phyloP scores from a whole-genome alignment of 2,888 invertebrate species.

The Biston stratarius region DNA sequence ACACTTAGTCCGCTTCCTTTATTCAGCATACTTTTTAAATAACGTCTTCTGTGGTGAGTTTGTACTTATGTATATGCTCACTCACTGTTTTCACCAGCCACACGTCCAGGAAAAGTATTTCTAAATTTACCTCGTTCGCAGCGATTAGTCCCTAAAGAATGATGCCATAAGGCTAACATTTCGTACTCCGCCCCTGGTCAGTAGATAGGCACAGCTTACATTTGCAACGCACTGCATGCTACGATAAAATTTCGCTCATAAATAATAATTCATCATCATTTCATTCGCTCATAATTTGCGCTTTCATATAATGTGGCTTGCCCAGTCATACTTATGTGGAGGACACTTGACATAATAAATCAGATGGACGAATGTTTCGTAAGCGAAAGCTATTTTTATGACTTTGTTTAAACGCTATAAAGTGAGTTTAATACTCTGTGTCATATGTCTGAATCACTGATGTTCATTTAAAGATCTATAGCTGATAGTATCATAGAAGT shows the following conservation, averaged over 20 bases:
- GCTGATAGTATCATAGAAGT: constrained; percentile 3
- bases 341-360: constrained; percentile 35
- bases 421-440: constrained; percentile 16
- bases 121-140: too few relatives aligned
- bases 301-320: constrained; percentile 39
- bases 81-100: not conserved
- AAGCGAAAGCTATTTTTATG: constrained; percentile 27
- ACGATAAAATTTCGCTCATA: constrained; percentile 41
- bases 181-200: not conserved
- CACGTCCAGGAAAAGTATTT: too few relatives aligned
- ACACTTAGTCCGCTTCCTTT: too few relatives aligned
- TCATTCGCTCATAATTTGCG: too few relatives aligned
- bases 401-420: constrained; percentile 14
- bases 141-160: not conserved
- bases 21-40: too few relatives aligned
- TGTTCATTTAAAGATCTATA: constrained; percentile 27
- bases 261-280: too few relatives aligned
- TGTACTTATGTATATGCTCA: too few relatives aligned
- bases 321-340: constrained; percentile 22
- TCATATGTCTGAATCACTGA: constrained; percentile 18
- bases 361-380: constrained; percentile 32
- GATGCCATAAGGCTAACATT: not conserved
- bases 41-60: too few relatives aligned
- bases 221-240: constrained; percentile 64
- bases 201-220: constrained; percentile 53